Percentiles rank a stretch among this genome's conserved stretches.
Evolutionary conservation across 2,888 invertebrate species (phyloP).

Genomic region (Charanyca ferruginea): DNA sequence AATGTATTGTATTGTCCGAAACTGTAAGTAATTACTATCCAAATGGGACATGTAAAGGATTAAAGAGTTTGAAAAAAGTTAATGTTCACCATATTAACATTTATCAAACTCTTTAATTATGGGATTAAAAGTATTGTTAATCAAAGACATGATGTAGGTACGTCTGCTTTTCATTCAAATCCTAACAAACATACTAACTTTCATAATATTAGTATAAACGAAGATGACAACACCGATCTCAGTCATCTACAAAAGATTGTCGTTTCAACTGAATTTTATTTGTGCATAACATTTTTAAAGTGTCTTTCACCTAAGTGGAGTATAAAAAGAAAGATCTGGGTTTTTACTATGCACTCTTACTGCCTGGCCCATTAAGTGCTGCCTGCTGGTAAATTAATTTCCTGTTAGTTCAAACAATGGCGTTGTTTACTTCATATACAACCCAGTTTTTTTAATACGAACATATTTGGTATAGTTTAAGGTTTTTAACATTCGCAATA

Average conservation of each 20-base stretch:
- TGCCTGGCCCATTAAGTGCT: conserved; percentile 14
- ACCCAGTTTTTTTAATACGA: not conserved
- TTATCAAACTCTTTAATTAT: not conserved
- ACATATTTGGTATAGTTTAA: not conserved
- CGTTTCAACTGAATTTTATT: conserved; percentile 22
- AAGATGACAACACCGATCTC: not conserved
- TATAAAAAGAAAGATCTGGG: conserved; percentile 26
- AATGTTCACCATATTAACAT: no score
- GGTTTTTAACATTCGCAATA: not conserved
- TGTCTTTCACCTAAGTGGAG: conserved; percentile 30
- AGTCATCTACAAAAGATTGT: not conserved
- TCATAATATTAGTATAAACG: not conserved
- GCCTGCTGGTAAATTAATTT: conserved; percentile 31
- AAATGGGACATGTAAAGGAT: no score
- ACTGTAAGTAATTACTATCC: no score
- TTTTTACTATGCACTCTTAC: conserved; percentile 26
- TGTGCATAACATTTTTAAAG: conserved; percentile 43
- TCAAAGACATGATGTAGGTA: not conserved
- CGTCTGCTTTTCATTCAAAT: not conserved
- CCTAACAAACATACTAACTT: not conserved
- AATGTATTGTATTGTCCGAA: conserved; percentile 4
- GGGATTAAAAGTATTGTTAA: not conserved
- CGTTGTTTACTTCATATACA: not conserved
- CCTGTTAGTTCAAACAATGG: conserved; percentile 6
- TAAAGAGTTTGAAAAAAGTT: no score